These are phyloP conservation scores for Ophion costatus DNA, from an alignment of 2,888 invertebrate genomes.

Conservation along the genomic window DNA sequence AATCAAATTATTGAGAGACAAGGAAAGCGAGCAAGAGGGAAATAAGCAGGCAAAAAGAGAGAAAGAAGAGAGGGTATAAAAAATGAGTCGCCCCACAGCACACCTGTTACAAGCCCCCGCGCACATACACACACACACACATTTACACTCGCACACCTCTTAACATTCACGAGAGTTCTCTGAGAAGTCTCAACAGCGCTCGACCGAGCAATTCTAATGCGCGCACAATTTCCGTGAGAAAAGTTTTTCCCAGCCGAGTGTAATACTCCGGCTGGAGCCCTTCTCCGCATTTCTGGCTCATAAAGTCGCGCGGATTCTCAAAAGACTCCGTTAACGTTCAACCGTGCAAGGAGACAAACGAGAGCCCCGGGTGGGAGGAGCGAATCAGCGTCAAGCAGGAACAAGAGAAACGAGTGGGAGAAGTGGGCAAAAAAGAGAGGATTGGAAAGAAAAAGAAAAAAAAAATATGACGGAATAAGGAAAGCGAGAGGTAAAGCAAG, in stretches of 20 bases:
- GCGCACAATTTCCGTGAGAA: constrained; percentile 71
- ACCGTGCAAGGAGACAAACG: constrained; percentile 6
- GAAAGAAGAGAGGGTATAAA: constrained; percentile 1
- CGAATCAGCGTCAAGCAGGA: background rate
- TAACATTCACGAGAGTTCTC: constrained; percentile 26
- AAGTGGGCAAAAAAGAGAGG: constrained; percentile 39
- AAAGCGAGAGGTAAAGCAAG: background rate
- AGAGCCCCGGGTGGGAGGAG: background rate
- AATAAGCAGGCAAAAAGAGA: background rate
- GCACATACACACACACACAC: constrained; percentile 15
- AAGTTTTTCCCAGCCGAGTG: constrained; percentile 64
- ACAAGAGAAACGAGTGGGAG: constrained; percentile 42
- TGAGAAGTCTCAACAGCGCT: constrained; percentile 15
- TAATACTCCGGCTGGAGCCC: constrained; percentile 32
- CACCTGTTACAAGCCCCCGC: constrained; percentile 56
- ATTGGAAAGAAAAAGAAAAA: background rate
- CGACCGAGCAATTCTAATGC: constrained; percentile 31
- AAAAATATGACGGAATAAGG: background rate
- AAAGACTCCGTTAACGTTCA: constrained; percentile 17
- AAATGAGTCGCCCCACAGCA: constrained; percentile 39
- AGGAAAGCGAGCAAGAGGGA: background rate
- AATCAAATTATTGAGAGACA: background rate
- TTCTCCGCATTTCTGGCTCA: constrained; percentile 59
- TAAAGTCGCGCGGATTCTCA: constrained; percentile 27
- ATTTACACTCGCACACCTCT: background rate